phyloP scores from a whole-genome alignment of 2,797 vertebrate genomes.

The Tolypeutes matacus region DNA sequence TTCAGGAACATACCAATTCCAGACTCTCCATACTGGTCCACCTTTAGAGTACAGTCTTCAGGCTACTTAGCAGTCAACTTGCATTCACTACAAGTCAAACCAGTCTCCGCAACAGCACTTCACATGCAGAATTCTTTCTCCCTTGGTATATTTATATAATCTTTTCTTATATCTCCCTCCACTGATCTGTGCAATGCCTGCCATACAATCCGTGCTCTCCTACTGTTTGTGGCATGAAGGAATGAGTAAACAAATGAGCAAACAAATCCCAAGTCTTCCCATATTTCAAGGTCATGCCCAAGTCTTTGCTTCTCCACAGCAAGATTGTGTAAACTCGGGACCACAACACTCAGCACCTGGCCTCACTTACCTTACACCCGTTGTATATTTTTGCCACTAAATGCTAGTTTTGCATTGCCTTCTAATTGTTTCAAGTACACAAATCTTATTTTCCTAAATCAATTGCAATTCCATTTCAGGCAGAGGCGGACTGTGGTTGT shows the following conservation, averaged over 20 bases:
- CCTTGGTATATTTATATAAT: not conserved
- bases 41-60: not conserved
- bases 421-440: not conserved
- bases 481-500: not conserved
- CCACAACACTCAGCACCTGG: not conserved
- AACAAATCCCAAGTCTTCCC: not conserved
- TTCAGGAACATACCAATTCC: not conserved
- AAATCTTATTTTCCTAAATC: conserved; percentile 41
- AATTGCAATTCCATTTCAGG: not conserved
- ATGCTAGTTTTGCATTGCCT: not conserved
- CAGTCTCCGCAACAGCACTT: not conserved
- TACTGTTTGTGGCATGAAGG: not conserved
- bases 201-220: not conserved
- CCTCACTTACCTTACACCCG: not conserved
- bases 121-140: not conserved
- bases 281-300: not conserved
- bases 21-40: not conserved
- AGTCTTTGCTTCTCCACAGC: not conserved
- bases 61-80: not conserved
- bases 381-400: not conserved
- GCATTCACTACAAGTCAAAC: not conserved
- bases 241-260: conserved; percentile 37
- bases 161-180: not conserved
- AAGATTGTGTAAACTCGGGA: not conserved
- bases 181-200: not conserved